Conservation (phyloP, 2,888 invertebrate genomes). For the Blera fallax region DNA sequence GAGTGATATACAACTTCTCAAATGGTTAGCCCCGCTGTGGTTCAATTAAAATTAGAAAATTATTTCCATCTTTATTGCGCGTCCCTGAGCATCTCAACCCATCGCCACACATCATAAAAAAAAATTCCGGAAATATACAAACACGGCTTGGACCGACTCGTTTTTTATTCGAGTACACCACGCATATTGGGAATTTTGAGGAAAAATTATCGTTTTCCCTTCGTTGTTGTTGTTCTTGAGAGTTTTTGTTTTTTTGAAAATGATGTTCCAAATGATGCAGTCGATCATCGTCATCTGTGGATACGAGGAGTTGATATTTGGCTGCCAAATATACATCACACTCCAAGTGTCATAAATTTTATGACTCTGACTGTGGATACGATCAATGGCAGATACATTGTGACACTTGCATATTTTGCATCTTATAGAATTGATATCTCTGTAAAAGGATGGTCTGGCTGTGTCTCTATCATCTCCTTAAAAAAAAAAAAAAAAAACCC, state of each 20-base stretch:
- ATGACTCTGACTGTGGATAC: neutral
- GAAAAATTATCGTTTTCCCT: neutral
- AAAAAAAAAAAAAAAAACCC: too few species aligned
- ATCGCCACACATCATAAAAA: conserved; percentile 32
- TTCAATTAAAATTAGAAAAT: conserved; percentile 52
- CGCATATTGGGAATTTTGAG: neutral
- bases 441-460: neutral
- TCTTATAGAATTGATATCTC: neutral
- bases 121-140: neutral
- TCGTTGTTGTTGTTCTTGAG: neutral
- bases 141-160: neutral
- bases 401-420: neutral
- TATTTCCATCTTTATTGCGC: conserved; percentile 34
- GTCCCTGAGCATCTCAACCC: conserved; percentile 24
- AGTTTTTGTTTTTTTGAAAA: too few species aligned
- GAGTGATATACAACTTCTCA: conserved; percentile 44
- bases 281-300: too few species aligned
- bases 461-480: neutral
- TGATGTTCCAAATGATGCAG: neutral
- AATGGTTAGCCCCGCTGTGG: conserved; percentile 39
- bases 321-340: too few species aligned
- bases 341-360: neutral
- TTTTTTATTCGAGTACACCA: too few species aligned
- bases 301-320: too few species aligned
- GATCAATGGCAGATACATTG: neutral